Evolutionary conservation across 2,113 vertebrate species (phyloP).

Genomic region (Grus americana): DNA sequence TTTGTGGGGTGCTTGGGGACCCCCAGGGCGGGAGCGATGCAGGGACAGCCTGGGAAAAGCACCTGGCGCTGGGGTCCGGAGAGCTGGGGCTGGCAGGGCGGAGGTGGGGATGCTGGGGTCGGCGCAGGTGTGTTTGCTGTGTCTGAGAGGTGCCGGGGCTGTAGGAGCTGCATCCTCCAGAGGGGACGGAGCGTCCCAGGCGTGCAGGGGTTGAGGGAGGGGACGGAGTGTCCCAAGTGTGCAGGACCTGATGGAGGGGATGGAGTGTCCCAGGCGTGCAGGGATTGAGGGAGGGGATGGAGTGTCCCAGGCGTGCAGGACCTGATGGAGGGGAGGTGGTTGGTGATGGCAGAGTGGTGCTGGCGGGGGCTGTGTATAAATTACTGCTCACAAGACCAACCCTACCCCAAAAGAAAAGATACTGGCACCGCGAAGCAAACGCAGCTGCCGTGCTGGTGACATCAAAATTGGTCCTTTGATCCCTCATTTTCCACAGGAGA

Average conservation of each 20-base stretch:
- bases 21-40: not conserved
- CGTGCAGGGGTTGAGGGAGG: not conserved
- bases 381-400: not conserved
- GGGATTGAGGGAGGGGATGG: not conserved
- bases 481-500: slow-evolving; percentile 56
- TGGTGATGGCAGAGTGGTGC: not conserved
- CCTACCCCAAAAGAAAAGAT: not conserved
- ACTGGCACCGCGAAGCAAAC: not conserved
- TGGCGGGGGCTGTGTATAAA: not conserved
- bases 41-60: not conserved
- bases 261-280: fast-evolving
- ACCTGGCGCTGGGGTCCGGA: not conserved
- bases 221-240: fast-evolving
- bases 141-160: not conserved
- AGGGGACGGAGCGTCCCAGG: not conserved
- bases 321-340: not conserved
- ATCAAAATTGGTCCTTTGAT: slow-evolving; percentile 74
- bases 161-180: not conserved
- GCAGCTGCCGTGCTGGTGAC: slow-evolving; percentile 66
- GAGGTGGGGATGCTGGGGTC: not conserved
- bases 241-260: no score
- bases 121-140: fast-evolving
- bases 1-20: not conserved
- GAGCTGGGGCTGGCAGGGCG: not conserved
- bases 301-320: fast-evolving